phyloP scores from a whole-genome alignment of 2,113 vertebrate species.

The Hymenochirus boettgeri region DNA sequence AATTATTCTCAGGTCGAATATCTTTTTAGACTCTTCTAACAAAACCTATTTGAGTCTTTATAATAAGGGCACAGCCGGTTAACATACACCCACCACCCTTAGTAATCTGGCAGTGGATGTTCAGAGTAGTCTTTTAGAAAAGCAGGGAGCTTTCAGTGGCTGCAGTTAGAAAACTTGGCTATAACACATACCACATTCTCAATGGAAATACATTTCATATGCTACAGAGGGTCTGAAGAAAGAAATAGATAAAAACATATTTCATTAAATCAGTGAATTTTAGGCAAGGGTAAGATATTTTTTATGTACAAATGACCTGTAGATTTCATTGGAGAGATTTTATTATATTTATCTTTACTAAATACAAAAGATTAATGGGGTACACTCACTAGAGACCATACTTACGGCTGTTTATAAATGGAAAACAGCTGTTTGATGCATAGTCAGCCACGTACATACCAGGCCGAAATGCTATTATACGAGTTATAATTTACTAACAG shows the following conservation, averaged over 20 bases:
- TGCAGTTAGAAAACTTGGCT: too few species aligned
- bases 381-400: slow-evolving; percentile 23
- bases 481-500: too few species aligned
- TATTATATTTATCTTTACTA: slow-evolving; percentile 23
- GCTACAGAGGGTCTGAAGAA: neutral
- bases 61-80: too few species aligned
- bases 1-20: too few species aligned
- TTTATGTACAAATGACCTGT: neutral
- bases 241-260: neutral
- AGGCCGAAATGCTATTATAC: too few species aligned
- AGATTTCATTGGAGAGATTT: neutral
- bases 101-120: too few species aligned
- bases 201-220: slow-evolving; percentile 2
- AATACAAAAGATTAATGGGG: slow-evolving; percentile 32
- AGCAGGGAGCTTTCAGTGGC: too few species aligned
- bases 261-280: neutral
- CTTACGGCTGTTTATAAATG: slow-evolving; percentile 36
- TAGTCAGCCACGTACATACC: slow-evolving; percentile 32
- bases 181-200: neutral
- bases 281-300: neutral
- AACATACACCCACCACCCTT: too few species aligned
- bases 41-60: too few species aligned
- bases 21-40: too few species aligned
- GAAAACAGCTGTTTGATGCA: slow-evolving; percentile 32
- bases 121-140: too few species aligned